Percentiles rank a stretch among this genome's conserved stretches.
phyloP scores from a whole-genome alignment of 1,140 invertebrate species.

The Ceratosolen fusciceps region DNA sequence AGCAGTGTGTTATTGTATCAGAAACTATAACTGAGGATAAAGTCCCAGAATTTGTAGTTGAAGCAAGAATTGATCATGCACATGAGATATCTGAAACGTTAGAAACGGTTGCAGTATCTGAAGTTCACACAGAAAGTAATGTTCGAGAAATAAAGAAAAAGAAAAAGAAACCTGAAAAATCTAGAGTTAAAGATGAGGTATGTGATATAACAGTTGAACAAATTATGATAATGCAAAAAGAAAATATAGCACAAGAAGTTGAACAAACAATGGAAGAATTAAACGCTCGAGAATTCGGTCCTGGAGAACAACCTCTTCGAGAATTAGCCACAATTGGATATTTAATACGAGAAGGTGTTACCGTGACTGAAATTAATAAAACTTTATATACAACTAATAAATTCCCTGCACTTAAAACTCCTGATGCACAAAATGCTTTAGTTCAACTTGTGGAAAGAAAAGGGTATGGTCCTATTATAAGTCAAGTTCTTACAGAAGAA shows the following conservation, averaged over 20 bases:
- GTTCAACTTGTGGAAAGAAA: slow-evolving; percentile 86
- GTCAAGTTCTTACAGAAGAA: slow-evolving; percentile 85
- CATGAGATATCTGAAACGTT: slow-evolving; percentile 60
- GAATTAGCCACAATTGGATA: slow-evolving; percentile 87
- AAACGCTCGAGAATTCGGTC: slow-evolving; percentile 83
- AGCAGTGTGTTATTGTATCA: slow-evolving; percentile 73
- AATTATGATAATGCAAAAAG: slow-evolving; percentile 74
- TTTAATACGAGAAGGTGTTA: slow-evolving; percentile 81
- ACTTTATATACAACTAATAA: slow-evolving; percentile 81
- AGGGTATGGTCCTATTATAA: slow-evolving; percentile 83
- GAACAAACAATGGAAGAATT: slow-evolving; percentile 81
- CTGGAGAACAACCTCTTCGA: slow-evolving; percentile 81
- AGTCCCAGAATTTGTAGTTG: slow-evolving; percentile 60
- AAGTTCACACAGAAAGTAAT: slow-evolving; percentile 65
- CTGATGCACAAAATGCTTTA: slow-evolving; percentile 84
- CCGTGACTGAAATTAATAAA: slow-evolving; percentile 82
- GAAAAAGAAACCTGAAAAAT: slow-evolving; percentile 63
- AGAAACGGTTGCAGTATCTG: slow-evolving; percentile 67
- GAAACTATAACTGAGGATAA: slow-evolving; percentile 74
- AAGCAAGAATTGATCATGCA: slow-evolving; percentile 58
- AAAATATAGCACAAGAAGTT: slow-evolving; percentile 79
- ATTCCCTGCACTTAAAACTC: slow-evolving; percentile 82
- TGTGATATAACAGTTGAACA: slow-evolving; percentile 71
- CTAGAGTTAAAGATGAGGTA: slow-evolving; percentile 63
- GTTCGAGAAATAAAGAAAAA: slow-evolving; percentile 69